Evolutionary conservation across 2,888 invertebrate genomes (phyloP).

Genomic region (Nomada flava): DNA sequence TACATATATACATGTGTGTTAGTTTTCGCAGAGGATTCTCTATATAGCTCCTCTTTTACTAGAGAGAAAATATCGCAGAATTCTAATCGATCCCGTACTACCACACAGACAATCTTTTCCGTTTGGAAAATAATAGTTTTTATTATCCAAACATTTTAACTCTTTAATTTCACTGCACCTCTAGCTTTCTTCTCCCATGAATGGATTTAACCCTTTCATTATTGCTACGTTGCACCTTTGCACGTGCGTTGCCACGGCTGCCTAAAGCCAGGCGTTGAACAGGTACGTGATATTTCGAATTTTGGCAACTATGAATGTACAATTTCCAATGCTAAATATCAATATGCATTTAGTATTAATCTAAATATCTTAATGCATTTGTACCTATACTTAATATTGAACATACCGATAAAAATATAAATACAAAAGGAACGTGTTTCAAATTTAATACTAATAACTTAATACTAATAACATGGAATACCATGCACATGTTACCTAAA

Average conservation of each 20-base stretch:
- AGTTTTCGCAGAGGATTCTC: constrained; percentile 45
- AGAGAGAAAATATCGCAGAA: constrained; percentile 60
- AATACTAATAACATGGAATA: too few relatives aligned
- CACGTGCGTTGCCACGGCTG: constrained; percentile 48
- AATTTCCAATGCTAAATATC: not conserved
- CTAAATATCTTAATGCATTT: too few relatives aligned
- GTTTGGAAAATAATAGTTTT: not conserved
- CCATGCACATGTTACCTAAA: too few relatives aligned
- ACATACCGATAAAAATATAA: too few relatives aligned
- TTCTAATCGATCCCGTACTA: constrained; percentile 56
- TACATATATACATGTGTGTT: constrained; percentile 42
- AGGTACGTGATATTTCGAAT: not conserved
- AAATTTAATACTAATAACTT: not conserved
- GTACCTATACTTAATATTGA: too few relatives aligned
- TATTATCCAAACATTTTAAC: constrained; percentile 1
- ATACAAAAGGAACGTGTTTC: not conserved
- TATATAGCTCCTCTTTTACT: constrained; percentile 47
- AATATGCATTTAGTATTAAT: not conserved
- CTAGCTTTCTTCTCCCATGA: not conserved
- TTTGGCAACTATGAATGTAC: not conserved
- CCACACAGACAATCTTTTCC: constrained; percentile 31
- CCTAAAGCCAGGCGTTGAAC: constrained; percentile 50
- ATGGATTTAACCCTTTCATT: not conserved
- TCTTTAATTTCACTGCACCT: not conserved
- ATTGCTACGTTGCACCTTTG: constrained; percentile 23